These are phyloP conservation scores for Sweltsa coloradensis DNA, from an alignment of 1,140 invertebrate genomes.

Conservation along the genomic window DNA sequence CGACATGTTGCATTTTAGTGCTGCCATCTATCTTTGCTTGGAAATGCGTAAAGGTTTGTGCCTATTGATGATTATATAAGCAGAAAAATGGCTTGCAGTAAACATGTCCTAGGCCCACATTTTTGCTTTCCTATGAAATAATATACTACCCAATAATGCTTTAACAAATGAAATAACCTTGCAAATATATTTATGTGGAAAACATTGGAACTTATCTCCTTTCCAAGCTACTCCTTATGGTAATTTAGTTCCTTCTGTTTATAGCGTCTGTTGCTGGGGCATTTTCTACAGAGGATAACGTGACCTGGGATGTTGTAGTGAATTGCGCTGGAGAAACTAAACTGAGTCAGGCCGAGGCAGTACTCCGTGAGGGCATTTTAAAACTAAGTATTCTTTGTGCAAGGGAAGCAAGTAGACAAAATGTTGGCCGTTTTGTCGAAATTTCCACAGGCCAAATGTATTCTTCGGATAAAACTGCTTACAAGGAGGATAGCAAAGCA, in stretches of 20 bases:
- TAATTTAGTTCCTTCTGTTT: slow-evolving; percentile 16
- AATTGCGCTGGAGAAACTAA: slow-evolving; percentile 87
- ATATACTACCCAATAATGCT: too few species aligned
- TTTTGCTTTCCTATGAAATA: too few species aligned
- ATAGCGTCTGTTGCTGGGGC: slow-evolving; percentile 64
- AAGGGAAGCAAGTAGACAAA: slow-evolving; percentile 52
- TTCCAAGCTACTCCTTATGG: too few species aligned
- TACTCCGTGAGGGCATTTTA: slow-evolving; percentile 80
- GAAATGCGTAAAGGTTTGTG: too few species aligned
- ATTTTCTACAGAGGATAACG: slow-evolving; percentile 43
- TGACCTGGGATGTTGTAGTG: slow-evolving; percentile 62
- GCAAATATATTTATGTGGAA: too few species aligned
- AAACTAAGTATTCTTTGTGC: slow-evolving; percentile 76
- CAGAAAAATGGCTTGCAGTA: too few species aligned
- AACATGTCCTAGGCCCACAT: too few species aligned
- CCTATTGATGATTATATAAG: too few species aligned
- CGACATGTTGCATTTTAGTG: too few species aligned
- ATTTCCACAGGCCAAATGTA: slow-evolving; percentile 72
- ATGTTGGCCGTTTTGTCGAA: slow-evolving; percentile 63
- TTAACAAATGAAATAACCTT: too few species aligned
- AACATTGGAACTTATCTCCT: too few species aligned
- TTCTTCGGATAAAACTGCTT: slow-evolving; percentile 63
- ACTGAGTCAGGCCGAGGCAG: slow-evolving; percentile 71
- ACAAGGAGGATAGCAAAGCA: slow-evolving; percentile 58
- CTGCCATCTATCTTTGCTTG: too few species aligned